Percentiles rank a stretch among this genome's conserved stretches.
Conservation (phyloP, 2,113 vertebrate genomes). For the Myrmophylax atrothorax region DNA sequence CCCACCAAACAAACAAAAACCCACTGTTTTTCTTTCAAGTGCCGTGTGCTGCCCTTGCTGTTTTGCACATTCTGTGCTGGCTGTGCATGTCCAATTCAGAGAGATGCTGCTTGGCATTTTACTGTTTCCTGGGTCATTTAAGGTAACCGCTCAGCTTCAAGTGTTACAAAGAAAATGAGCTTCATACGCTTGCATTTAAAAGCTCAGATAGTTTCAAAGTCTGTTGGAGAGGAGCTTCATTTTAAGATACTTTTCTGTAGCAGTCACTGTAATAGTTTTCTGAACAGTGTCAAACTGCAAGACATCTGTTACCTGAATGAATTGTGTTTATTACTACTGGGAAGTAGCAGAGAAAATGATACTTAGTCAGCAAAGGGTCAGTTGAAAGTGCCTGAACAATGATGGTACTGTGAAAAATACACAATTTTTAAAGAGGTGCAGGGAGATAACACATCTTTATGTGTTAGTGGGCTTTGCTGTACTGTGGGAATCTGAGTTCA, state of each 20-base stretch:
- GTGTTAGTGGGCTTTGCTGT: background rate
- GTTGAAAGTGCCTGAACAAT: background rate
- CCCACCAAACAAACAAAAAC: background rate
- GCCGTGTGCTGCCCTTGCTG: background rate
- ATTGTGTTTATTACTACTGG: constrained; percentile 23
- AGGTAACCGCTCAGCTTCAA: background rate
- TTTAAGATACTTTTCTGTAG: background rate
- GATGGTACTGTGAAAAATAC: background rate
- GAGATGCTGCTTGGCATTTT: background rate
- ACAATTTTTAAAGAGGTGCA: background rate
- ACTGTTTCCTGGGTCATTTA: background rate
- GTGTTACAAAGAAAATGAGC: background rate
- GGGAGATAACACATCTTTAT: background rate
- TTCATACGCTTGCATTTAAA: background rate
- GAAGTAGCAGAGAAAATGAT: background rate
- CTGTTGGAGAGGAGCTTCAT: background rate
- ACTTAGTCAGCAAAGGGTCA: background rate
- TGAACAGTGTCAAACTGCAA: constrained; percentile 1
- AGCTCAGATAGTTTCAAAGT: background rate
- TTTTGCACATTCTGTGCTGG: background rate
- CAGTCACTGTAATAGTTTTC: background rate
- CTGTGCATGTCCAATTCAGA: background rate
- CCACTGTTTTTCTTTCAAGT: background rate
- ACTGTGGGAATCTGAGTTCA: background rate
- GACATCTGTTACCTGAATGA: constrained; percentile 5